A percentile compares a stretch with the other conserved stretches of the same genome.
phyloP scores from a whole-genome alignment of 1,140 invertebrate genomes.

The Phthorimaea operculella region DNA sequence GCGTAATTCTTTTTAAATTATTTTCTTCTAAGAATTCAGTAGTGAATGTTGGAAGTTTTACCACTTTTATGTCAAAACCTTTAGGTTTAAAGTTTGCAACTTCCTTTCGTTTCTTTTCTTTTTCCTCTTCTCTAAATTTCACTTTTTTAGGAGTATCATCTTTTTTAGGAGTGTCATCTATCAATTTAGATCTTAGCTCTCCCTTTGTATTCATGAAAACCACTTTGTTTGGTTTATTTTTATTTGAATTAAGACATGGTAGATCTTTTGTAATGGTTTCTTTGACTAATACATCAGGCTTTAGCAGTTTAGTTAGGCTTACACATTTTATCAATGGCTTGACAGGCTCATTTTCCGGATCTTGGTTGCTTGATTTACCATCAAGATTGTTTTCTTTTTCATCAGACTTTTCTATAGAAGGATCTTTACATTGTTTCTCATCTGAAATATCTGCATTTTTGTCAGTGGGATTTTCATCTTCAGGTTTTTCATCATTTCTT shows the following conservation, averaged over 20 bases:
- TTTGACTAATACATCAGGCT: conserved; percentile 27
- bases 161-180: conserved; percentile 5
- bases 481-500: no score
- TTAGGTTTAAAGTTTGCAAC: conserved; percentile 40
- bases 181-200: neutral
- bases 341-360: neutral
- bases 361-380: conserved; percentile 4
- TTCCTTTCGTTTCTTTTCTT: conserved; percentile 23
- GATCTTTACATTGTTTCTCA: neutral
- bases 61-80: conserved; percentile 33
- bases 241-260: no score
- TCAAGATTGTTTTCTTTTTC: conserved; percentile 9
- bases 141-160: conserved; percentile 7
- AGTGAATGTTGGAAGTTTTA: conserved; percentile 35
- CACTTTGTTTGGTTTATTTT: no score
- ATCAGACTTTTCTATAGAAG: conserved; percentile 4
- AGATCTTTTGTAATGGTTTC: conserved; percentile 7
- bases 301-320: conserved; percentile 45
- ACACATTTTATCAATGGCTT: conserved; percentile 52
- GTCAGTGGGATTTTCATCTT: no score
- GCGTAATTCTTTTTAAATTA: conserved; percentile 36
- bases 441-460: no score
- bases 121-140: conserved; percentile 18
- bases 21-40: conserved; percentile 27
- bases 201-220: neutral